Evolutionary conservation across 2,888 invertebrate species (phyloP).

Genomic region (Metellina segmentata): DNA sequence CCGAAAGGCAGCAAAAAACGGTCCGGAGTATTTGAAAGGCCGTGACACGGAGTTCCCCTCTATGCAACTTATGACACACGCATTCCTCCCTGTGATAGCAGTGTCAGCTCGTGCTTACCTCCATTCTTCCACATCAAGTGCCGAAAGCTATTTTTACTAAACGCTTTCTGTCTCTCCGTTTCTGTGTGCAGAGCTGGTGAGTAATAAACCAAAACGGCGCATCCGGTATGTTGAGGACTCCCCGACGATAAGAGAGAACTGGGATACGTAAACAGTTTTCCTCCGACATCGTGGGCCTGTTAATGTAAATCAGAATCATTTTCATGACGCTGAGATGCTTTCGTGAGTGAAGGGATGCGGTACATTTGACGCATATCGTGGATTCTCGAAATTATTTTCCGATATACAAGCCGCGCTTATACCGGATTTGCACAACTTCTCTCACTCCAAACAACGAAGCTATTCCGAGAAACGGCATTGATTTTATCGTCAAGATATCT

Average conservation of each 20-base stretch:
- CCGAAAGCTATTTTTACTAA: slow-evolving; percentile 56
- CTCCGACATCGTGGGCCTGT: neutral
- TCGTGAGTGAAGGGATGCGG: too few relatives aligned
- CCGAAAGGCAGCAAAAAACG: neutral
- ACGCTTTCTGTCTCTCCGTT: slow-evolving; percentile 2
- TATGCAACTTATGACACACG: slow-evolving; percentile 16
- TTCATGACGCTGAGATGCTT: too few relatives aligned
- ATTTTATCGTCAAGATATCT: too few relatives aligned
- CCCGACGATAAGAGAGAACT: slow-evolving; percentile 30
- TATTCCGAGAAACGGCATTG: too few relatives aligned
- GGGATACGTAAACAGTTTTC: slow-evolving; percentile 33
- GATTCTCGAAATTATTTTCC: too few relatives aligned
- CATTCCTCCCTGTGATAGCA: slow-evolving; percentile 14
- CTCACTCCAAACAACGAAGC: too few relatives aligned
- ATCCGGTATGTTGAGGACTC: slow-evolving; percentile 66
- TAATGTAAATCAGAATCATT: too few relatives aligned
- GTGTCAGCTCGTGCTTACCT: slow-evolving; percentile 7
- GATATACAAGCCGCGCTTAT: too few relatives aligned
- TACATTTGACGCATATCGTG: too few relatives aligned
- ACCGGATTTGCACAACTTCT: too few relatives aligned
- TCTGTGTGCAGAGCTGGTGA: slow-evolving; percentile 17
- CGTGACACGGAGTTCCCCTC: neutral
- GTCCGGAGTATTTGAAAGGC: neutral
- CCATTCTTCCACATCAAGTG: slow-evolving; percentile 4
- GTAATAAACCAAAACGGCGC: slow-evolving; percentile 65